Percentiles rank a stretch among this genome's conserved stretches.
Conservation (phyloP, 2,113 vertebrate species). For the Platycercus adscitus region DNA sequence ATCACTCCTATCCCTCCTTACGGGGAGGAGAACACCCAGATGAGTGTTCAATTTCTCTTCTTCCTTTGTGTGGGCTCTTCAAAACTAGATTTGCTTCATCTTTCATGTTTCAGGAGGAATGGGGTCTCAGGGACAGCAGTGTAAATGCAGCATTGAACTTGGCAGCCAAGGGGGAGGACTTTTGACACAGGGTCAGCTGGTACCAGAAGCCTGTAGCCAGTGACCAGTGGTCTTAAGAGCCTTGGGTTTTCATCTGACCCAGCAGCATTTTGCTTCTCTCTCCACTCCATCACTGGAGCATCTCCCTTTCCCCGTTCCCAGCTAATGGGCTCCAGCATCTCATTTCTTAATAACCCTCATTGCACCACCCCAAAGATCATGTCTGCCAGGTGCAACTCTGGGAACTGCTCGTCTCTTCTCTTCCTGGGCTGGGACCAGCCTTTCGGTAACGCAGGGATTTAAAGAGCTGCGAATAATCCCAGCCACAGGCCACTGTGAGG, state of each 20-base stretch:
- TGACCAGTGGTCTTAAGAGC: neutral
- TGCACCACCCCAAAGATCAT: neutral
- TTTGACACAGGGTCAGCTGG: neutral
- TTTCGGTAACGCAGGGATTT: neutral
- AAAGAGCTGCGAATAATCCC: neutral
- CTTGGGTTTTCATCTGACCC: neutral
- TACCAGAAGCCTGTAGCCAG: neutral
- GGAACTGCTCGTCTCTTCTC: neutral
- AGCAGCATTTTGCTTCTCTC: neutral
- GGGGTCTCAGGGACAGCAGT: neutral
- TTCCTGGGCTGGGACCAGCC: neutral
- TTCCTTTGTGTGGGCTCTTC: neutral
- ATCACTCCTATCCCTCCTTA: neutral
- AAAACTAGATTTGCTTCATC: neutral
- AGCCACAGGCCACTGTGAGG: accelerated
- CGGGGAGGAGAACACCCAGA: neutral
- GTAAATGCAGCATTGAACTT: neutral
- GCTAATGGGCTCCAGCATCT: neutral
- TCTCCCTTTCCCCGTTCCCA: neutral
- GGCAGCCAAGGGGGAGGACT: neutral
- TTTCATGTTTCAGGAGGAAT: accelerated
- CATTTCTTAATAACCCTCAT: neutral
- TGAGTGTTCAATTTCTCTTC: neutral
- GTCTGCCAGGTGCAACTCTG: accelerated
- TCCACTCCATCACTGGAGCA: neutral